Evolutionary conservation across 2,888 invertebrate species (phyloP).

Genomic region (Mamestra brassicae): DNA sequence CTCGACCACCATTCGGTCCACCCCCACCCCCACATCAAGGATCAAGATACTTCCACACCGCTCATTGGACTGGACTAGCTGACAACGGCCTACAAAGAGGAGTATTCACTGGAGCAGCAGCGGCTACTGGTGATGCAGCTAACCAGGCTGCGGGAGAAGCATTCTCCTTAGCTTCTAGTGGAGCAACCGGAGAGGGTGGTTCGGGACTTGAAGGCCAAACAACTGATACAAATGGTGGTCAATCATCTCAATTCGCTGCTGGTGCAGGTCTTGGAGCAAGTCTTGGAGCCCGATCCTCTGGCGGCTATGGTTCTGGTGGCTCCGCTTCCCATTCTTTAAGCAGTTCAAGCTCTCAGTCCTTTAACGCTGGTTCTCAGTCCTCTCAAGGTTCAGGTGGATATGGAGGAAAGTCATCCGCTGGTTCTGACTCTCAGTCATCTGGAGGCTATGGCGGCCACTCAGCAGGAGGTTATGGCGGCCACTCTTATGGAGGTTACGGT

Average conservation of each 20-base stretch:
- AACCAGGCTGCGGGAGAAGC: constrained; percentile 71
- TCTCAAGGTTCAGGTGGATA: constrained; percentile 31
- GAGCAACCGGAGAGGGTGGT: constrained; percentile 22
- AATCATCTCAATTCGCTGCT: constrained; percentile 35
- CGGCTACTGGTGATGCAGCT: constrained; percentile 68
- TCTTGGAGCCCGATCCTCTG: background rate
- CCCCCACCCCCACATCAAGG: constrained; percentile 19
- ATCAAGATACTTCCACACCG: constrained; percentile 70
- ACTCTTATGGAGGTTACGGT: background rate
- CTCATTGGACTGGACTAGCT: constrained; percentile 80
- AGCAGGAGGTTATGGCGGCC: constrained; percentile 2
- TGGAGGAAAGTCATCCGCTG: constrained; percentile 19
- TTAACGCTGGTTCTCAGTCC: constrained; percentile 33
- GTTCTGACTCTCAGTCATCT: constrained; percentile 28
- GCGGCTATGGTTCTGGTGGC: constrained; percentile 32
- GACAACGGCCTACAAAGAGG: constrained; percentile 75
- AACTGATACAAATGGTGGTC: constrained; percentile 5
- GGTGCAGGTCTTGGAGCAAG: constrained; percentile 5
- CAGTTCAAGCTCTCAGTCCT: constrained; percentile 54
- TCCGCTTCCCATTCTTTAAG: constrained; percentile 47
- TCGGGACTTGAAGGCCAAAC: constrained; percentile 23
- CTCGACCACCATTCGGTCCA: constrained; percentile 33
- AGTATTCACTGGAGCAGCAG: constrained; percentile 74
- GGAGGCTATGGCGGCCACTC: constrained; percentile 24
- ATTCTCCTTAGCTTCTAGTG: constrained; percentile 71